Evolutionary conservation across 2,113 vertebrate genomes (phyloP), one percentile per base, ranked within the genome.

Genomic region (Calyptomena viridis): DNA sequence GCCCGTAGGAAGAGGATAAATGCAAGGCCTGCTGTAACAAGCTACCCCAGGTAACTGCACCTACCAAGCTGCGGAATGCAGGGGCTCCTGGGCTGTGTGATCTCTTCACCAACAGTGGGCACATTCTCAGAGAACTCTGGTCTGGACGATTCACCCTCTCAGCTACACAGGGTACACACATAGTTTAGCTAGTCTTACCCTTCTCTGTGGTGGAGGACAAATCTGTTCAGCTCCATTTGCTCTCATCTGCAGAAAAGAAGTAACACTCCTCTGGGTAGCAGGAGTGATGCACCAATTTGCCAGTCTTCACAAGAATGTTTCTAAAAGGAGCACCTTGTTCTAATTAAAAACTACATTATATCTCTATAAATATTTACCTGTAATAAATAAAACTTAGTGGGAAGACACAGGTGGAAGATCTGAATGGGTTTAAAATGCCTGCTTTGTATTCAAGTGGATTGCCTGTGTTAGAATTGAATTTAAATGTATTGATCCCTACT

Each of bases 21-120:
- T 0, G 1, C 12, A 2, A 91, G 20, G 39, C 30, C 64, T 13
- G 11, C 83, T 47, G 75, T 27, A 79, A 73, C 5, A 44, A 85
- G 64, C 56, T 11, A 14, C 42, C 50, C 77, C 64, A 40, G 20
- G 60, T 11, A 49, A 40, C 27, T 31, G 40, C 23, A 47, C 44
- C 76, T 62, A 75, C 83, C 64, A 42, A 77, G 27, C 44, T 0
- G 0, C 67, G 30, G 11, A 12, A 19, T 0, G 4, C 19, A 3
- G 64, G 33, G 1, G 6, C 39, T 84, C 47, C 83, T 8, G 39
- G 42, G 46, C 60, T 30, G 2, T 24, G n/a, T 3, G 0, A 66
- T 37, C 55, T 81, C 74, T 66, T 33, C 62, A 74, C 37, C 49
- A 75, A 27, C 15, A 50, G n/a, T 0, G 8, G n/a, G 20, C 6